phyloP scores from a whole-genome alignment of 2,797 vertebrate genomes.

The Pseudochirops cupreus region DNA sequence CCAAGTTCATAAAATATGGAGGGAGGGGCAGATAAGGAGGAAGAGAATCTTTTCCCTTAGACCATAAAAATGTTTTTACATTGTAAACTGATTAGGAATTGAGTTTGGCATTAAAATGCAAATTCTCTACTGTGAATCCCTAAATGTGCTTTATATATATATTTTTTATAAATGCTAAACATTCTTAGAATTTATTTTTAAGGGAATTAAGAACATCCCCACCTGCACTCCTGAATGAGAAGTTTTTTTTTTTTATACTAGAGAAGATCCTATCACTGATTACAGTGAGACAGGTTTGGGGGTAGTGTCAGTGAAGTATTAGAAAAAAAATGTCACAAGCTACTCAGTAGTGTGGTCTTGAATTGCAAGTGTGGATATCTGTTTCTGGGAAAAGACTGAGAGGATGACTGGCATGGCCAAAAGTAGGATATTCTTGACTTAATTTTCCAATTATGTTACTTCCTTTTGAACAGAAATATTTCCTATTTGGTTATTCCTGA shows the following conservation, averaged over 20 bases:
- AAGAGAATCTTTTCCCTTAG: background rate
- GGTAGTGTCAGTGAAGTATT: background rate
- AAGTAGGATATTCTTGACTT: background rate
- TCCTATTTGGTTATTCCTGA: background rate
- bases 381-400: background rate
- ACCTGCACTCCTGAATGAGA: background rate
- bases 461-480: background rate
- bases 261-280: background rate
- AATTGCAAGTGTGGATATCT: background rate
- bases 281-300: background rate
- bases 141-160: too few relatives aligned
- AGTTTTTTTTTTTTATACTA: background rate
- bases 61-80: background rate
- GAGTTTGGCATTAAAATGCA: background rate
- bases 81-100: background rate
- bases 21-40: background rate
- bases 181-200: background rate
- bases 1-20: background rate
- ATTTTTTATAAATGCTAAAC: too few relatives aligned
- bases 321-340: background rate
- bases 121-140: background rate
- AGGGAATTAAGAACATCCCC: background rate
- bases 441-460: background rate
- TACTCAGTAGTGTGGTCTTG: background rate
- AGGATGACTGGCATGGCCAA: background rate